Evolutionary conservation across 2,113 vertebrate species (phyloP), one percentile per base, ranked within the genome.

Genomic region (Strix uralensis): DNA sequence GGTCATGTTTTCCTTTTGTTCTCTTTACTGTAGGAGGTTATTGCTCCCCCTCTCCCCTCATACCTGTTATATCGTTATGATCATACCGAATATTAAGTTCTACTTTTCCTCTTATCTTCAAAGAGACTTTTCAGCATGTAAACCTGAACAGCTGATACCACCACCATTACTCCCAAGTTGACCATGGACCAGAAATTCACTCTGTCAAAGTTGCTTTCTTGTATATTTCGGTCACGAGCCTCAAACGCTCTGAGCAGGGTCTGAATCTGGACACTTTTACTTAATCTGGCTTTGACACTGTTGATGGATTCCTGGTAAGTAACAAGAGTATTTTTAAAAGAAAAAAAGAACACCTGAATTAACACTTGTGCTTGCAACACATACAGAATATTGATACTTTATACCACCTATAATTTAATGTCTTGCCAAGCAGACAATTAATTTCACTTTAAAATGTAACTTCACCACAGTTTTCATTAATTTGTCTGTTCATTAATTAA

Each of bases 251-350:
- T 98, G 77, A 99, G 98, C 86, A 99, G 77, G 9, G 98, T 99
- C 98, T 99, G 99, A 96, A 99, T 99, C 85, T 99, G 99, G 58
- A 98, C 97, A 13, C 99, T 99, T 98, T 99, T 99, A 70, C 99
- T 98, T 95, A 99, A 96, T 49, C 99, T 98, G 74, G 98, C 97
- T 97, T 99, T 99, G 90, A 99, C 99, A 22, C 98, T 99, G 98
- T 99, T 99, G 97, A 99, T 99, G 57, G 99, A 98, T 98, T 99
- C 99, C 99, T 99, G 94, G 44, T 93, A 87, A 96, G 89, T 94
- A 96, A 97, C 9, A 93, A 97, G 23, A 94, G 10, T 46, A 12
- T 58, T 95, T 96, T 97, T 90, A 97, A 32, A 78, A 78, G 46
- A 36, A 47, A 65, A 67, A 80, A 74, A 17, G 4, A 29, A 21